Percentiles rank a stretch among this genome's conserved stretches.
phyloP scores from a whole-genome alignment of 2,797 vertebrate genomes.

The Xenentodon cancila region DNA sequence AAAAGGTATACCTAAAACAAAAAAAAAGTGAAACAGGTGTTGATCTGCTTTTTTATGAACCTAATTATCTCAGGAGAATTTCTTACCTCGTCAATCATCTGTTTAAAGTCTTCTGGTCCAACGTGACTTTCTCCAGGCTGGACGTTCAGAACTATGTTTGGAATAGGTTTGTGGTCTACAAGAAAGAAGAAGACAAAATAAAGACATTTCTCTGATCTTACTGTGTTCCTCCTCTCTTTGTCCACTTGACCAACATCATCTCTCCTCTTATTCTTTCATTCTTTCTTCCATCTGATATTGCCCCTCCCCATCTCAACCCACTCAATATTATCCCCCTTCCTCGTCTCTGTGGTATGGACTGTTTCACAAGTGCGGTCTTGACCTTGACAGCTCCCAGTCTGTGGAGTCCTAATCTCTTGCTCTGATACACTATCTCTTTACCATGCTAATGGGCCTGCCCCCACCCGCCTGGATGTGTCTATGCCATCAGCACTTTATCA shows the following conservation, averaged over 20 bases:
- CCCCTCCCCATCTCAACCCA: constrained; percentile 23
- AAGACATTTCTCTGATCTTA: constrained; percentile 39
- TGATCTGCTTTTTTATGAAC: no score
- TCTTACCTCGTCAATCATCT: constrained; percentile 87
- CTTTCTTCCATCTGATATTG: constrained; percentile 44
- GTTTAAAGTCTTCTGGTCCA: constrained; percentile 84
- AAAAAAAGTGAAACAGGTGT: no score
- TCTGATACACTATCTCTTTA: constrained; percentile 83
- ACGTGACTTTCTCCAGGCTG: constrained; percentile 87
- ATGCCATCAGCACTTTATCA: constrained; percentile 84
- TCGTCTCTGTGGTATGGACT: constrained; percentile 57
- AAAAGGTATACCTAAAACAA: no score
- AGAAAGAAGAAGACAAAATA: constrained; percentile 5
- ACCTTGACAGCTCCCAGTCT: constrained; percentile 84
- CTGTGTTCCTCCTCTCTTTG: constrained; percentile 2
- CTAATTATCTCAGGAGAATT: neutral
- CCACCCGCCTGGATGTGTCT: constrained; percentile 58
- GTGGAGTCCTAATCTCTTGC: constrained; percentile 80
- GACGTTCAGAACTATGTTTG: constrained; percentile 87
- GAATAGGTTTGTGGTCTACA: constrained; percentile 60
- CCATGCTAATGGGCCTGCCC: constrained; percentile 81
- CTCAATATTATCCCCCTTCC: constrained; percentile 40
- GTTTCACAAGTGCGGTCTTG: constrained; percentile 82
- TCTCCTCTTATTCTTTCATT: constrained; percentile 26
- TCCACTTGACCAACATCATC: constrained; percentile 3